phyloP scores from a whole-genome alignment of 2,797 vertebrate species.

The Lycodopsis pacificus region DNA sequence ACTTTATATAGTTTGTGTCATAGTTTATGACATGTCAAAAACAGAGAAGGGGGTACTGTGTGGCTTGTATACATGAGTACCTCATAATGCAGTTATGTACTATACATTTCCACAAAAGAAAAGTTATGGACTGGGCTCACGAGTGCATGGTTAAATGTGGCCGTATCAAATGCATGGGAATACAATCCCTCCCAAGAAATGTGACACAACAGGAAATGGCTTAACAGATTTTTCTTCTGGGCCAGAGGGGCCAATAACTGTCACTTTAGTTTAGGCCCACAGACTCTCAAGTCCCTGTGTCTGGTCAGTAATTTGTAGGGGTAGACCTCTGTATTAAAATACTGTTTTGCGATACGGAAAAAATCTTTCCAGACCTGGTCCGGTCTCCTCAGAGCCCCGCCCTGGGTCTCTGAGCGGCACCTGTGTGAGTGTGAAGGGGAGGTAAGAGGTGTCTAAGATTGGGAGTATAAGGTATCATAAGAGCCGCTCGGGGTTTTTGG shows the following conservation, averaged over 20 bases:
- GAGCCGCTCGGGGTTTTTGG: slow-evolving; percentile 54
- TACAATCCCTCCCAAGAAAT: slow-evolving; percentile 85
- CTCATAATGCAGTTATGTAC: slow-evolving; percentile 70
- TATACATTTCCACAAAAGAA: slow-evolving; percentile 75
- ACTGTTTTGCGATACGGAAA: slow-evolving; percentile 60
- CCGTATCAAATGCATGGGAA: slow-evolving; percentile 83
- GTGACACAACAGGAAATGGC: slow-evolving; percentile 90
- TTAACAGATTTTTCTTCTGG: slow-evolving; percentile 80
- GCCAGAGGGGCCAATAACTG: slow-evolving; percentile 86
- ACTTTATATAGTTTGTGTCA: slow-evolving; percentile 66
- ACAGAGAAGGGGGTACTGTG: slow-evolving; percentile 62
- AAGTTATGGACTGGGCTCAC: slow-evolving; percentile 77
- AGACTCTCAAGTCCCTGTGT: slow-evolving; percentile 75
- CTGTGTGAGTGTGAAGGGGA: slow-evolving; percentile 64
- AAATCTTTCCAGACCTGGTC: slow-evolving; percentile 65
- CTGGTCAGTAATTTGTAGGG: slow-evolving; percentile 81
- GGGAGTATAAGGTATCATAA: slow-evolving; percentile 50
- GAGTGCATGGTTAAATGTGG: slow-evolving; percentile 80
- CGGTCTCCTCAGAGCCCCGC: slow-evolving; percentile 31
- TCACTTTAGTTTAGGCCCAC: slow-evolving; percentile 86
- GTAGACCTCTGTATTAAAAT: slow-evolving; percentile 76
- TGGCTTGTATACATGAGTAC: slow-evolving; percentile 67
- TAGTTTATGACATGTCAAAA: slow-evolving; percentile 76
- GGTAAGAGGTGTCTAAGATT: slow-evolving; percentile 54
- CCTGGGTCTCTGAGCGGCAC: slow-evolving; percentile 56